Evolutionary conservation across 2,888 invertebrate genomes (phyloP).

Genomic region (Diabrotica balteata): DNA sequence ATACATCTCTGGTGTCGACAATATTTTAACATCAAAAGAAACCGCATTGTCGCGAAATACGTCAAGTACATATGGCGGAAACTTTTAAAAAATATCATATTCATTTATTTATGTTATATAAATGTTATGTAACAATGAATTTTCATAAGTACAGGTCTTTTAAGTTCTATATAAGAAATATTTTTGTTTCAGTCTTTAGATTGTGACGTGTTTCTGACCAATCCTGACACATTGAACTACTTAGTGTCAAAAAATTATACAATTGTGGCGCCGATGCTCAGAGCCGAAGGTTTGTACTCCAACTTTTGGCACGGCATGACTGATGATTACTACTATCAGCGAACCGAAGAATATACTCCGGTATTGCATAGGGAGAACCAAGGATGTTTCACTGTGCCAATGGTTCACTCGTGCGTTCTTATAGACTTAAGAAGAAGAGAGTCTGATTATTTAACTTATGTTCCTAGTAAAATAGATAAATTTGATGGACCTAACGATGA

Average conservation of each 20-base stretch:
- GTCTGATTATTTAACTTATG: constrained; percentile 77
- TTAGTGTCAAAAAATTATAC: constrained; percentile 70
- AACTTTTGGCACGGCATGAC: constrained; percentile 98
- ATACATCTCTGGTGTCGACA: too few relatives aligned
- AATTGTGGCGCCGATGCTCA: constrained; percentile 84
- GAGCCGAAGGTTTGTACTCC: constrained; percentile 86
- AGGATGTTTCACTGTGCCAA: constrained; percentile 86
- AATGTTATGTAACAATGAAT: too few relatives aligned
- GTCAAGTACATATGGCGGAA: too few relatives aligned
- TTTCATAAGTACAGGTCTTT: too few relatives aligned
- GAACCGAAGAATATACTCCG: constrained; percentile 85
- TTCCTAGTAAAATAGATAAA: constrained; percentile 65
- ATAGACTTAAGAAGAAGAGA: constrained; percentile 70
- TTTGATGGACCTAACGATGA: constrained; percentile 83
- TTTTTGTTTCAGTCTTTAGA: constrained; percentile 75
- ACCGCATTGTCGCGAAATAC: too few relatives aligned
- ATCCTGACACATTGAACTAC: constrained; percentile 68
- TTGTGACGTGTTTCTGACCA: constrained; percentile 82
- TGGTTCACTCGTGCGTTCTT: constrained; percentile 86
- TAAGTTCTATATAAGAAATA: too few relatives aligned
- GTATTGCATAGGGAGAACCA: constrained; percentile 72
- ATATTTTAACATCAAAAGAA: too few relatives aligned
- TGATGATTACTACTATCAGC: constrained; percentile 79
- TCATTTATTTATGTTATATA: too few relatives aligned
- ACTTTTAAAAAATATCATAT: too few relatives aligned